Base-by-base conservation (phyloP, 2,113 vertebrate genomes). In the Narcine bancroftii region DNA sequence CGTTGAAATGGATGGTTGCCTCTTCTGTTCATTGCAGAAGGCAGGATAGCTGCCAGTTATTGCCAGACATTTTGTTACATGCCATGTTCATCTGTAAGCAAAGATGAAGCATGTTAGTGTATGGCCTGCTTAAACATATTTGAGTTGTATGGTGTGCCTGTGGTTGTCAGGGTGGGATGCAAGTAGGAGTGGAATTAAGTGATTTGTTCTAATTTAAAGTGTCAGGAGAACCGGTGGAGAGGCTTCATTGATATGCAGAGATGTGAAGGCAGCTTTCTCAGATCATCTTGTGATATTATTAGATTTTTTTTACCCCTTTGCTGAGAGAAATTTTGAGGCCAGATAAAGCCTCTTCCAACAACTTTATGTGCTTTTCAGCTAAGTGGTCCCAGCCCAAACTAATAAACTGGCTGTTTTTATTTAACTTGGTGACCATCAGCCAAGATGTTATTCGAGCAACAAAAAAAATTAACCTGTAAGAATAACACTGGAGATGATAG, bases 331-430 rank as follows among this genome's bases (percentile, higher is more conserved):
- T 36, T 87, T 60, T 60, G 29, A 60, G 60, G 81, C 81, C 81
- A 87, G 53, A 36, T 36, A 87, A 87, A 87, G 2, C 81, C 56
- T n/a, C 53, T 87, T 87, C 53, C 29, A 63, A 60, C 53, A 63
- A 53, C 53, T 87, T 56, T 53, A 87, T 87, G 53, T 87, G 81
- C n/a, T 36, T 87, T 87, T 63, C 47, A 85, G 79, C 79, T 56
- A 85, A 85, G 50, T 85, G 50, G 79, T 85, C 50, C 53, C 50
- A 85, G 56, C 33, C 81, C 26, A 87, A 87, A 87, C 81, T 87
- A 83, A 56, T 83, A 83, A 83, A 83, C 45, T 83, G 36, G 81
- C 33, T 87, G 81, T 87, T 87, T 87, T 36, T 56, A 60, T 87
- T 87, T 56, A 63, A 87, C 6, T 87, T 87, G 60, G 81, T 60